phyloP scores from a whole-genome alignment of 2,888 invertebrate genomes.

The Sceliomorpha sp. region DNA sequence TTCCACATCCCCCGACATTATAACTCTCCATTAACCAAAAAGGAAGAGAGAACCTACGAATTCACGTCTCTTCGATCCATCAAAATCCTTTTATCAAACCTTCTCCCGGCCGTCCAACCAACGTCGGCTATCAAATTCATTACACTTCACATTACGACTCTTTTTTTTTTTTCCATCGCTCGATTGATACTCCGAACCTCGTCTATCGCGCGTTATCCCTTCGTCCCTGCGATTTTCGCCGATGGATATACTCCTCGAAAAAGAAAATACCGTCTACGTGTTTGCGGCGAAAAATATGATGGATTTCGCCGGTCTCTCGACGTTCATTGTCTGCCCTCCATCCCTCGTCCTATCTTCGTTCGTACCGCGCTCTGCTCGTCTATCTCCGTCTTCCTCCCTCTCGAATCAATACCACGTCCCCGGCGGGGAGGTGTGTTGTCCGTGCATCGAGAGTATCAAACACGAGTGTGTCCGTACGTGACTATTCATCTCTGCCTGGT shows the following conservation, averaged over 20 bases:
- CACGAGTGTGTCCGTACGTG: slow-evolving; percentile 37
- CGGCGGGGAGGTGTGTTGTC: slow-evolving; percentile 57
- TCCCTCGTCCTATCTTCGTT: background rate
- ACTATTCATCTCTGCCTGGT: slow-evolving; percentile 41
- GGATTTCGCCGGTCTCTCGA: slow-evolving; percentile 61
- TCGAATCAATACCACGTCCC: slow-evolving; percentile 66
- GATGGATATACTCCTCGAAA: slow-evolving; percentile 4
- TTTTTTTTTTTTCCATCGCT: no score
- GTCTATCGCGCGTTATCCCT: no score
- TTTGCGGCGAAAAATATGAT: slow-evolving; percentile 62
- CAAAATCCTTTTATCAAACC: no score
- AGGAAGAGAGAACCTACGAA: no score
- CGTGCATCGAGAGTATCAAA: slow-evolving; percentile 56
- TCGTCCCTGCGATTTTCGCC: no score
- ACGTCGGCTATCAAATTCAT: no score
- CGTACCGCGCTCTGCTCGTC: slow-evolving; percentile 19
- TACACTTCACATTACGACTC: no score
- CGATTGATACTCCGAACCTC: no score
- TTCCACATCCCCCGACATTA: no score
- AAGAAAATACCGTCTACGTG: slow-evolving; percentile 23
- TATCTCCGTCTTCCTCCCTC: slow-evolving; percentile 44
- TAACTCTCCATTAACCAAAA: no score
- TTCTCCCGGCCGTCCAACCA: no score
- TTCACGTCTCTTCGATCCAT: no score
- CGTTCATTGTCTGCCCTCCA: slow-evolving; percentile 62